phyloP scores from a whole-genome alignment of 30 jellyfish, hydroid and myxozoan genomes.

The Aurelia sp. region DNA sequence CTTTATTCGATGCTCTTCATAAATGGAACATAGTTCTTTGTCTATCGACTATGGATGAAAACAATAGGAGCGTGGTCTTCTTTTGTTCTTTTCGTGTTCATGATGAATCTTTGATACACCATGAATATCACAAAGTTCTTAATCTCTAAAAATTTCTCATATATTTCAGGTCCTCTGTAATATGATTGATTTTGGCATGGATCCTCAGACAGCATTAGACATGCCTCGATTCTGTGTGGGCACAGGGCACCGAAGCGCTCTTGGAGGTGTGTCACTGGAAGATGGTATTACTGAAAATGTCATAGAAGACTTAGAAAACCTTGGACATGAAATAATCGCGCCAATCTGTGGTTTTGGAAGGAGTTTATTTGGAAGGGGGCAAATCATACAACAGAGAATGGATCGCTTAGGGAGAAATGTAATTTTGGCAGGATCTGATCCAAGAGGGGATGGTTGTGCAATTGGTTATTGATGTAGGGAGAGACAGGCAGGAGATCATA shows the following conservation, averaged over 20 bases:
- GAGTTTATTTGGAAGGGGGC: slow-evolving; percentile 86
- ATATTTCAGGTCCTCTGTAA: slow-evolving; percentile 78
- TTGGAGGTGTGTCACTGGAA: slow-evolving; percentile 71
- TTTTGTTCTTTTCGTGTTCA: no score
- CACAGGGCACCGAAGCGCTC: slow-evolving; percentile 76
- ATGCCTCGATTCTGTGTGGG: slow-evolving; percentile 91
- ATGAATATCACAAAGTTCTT: no score
- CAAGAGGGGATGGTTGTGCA: slow-evolving; percentile 96
- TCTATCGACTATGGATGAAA: no score
- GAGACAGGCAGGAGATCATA: no score
- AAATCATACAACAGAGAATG: slow-evolving; percentile 59
- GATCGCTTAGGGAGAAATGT: slow-evolving; percentile 69
- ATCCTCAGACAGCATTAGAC: slow-evolving; percentile 85
- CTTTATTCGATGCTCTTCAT: no score
- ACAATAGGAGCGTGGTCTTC: no score
- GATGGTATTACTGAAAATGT: slow-evolving; percentile 80
- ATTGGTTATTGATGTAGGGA: slow-evolving; percentile 68
- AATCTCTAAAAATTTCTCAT: no score
- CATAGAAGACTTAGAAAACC: slow-evolving; percentile 68
- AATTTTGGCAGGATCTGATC: slow-evolving; percentile 97
- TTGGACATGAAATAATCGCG: slow-evolving; percentile 82
- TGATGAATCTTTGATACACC: no score
- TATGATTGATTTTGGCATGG: slow-evolving; percentile 92
- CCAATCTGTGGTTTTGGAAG: slow-evolving; percentile 74
- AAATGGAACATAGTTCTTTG: no score